These are phyloP conservation scores for Corbicula japonica DNA, from an alignment of 2,888 invertebrate species.

Conservation along the genomic window DNA sequence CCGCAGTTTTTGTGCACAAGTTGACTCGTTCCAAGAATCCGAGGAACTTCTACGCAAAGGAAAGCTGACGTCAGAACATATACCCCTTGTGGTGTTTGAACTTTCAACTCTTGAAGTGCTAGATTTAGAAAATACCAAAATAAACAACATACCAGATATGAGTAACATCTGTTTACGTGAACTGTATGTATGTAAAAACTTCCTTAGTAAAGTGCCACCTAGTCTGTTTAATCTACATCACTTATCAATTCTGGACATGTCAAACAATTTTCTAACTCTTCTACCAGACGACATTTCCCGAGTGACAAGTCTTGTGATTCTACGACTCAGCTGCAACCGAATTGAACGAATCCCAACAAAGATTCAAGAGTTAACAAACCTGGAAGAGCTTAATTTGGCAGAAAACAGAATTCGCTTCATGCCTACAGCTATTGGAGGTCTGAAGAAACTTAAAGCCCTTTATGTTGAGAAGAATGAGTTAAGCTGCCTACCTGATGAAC, in stretches of 20 bases:
- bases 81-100: constrained; percentile 86
- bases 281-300: constrained; percentile 82
- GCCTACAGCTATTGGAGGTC: constrained; percentile 80
- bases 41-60: constrained; percentile 84
- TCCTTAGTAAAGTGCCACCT: constrained; percentile 80
- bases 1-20: constrained; percentile 82
- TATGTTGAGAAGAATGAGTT: constrained; percentile 81
- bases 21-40: constrained; percentile 85
- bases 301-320: constrained; percentile 75
- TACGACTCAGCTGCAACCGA: constrained; percentile 78
- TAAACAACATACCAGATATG: constrained; percentile 84
- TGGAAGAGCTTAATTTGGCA: constrained; percentile 81
- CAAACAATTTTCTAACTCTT: constrained; percentile 79
- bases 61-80: constrained; percentile 86
- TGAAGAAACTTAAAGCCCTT: constrained; percentile 78
- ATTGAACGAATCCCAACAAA: constrained; percentile 79
- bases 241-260: constrained; percentile 81
- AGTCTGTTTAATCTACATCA: constrained; percentile 77
- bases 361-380: constrained; percentile 78
- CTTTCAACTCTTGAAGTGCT: constrained; percentile 82
- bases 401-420: constrained; percentile 80
- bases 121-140: constrained; percentile 85
- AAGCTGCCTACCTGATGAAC: constrained; percentile 79
- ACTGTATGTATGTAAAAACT: constrained; percentile 83
- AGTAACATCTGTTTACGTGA: constrained; percentile 79